phyloP scores from a whole-genome alignment of 2,888 invertebrate genomes.

The Xestia ashworthii region DNA sequence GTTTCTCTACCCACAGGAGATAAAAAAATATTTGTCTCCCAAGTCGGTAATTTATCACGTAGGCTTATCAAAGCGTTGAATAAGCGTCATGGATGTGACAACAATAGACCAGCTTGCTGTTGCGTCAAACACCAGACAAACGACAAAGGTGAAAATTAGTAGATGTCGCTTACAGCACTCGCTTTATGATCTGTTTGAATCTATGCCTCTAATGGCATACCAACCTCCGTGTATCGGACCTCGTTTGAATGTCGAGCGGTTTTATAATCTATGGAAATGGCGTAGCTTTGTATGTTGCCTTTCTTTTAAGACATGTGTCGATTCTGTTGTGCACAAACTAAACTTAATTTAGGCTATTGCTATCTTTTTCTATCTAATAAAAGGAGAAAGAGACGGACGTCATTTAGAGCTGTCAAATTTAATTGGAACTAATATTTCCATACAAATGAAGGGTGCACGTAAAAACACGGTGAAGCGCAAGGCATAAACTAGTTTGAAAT shows the following conservation, averaged over 20 bases:
- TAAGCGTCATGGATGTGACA: conserved; percentile 75
- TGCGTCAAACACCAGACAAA: conserved; percentile 66
- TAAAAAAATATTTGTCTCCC: conserved; percentile 68
- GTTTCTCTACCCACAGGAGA: conserved; percentile 19
- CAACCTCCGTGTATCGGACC: not conserved
- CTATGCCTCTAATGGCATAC: conserved; percentile 39
- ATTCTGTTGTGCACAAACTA: too few species aligned
- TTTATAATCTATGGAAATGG: not conserved
- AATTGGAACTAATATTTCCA: too few species aligned
- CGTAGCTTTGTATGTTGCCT: not conserved
- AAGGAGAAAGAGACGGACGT: too few species aligned
- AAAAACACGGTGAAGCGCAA: too few species aligned
- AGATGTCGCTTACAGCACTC: conserved; percentile 62
- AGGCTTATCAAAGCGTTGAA: conserved; percentile 74
- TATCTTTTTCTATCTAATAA: too few species aligned
- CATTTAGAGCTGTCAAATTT: too few species aligned
- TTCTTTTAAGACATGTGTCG: conserved; percentile 1
- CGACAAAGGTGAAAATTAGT: conserved; percentile 70
- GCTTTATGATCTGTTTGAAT: conserved; percentile 57
- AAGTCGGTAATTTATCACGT: conserved; percentile 76
- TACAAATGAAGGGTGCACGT: too few species aligned
- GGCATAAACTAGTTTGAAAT: too few species aligned
- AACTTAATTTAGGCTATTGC: too few species aligned
- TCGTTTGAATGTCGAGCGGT: conserved; percentile 2
- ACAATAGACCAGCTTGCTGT: conserved; percentile 72